Evolutionary conservation across 2,113 vertebrate genomes (phyloP).

Genomic region (Channa argus): DNA sequence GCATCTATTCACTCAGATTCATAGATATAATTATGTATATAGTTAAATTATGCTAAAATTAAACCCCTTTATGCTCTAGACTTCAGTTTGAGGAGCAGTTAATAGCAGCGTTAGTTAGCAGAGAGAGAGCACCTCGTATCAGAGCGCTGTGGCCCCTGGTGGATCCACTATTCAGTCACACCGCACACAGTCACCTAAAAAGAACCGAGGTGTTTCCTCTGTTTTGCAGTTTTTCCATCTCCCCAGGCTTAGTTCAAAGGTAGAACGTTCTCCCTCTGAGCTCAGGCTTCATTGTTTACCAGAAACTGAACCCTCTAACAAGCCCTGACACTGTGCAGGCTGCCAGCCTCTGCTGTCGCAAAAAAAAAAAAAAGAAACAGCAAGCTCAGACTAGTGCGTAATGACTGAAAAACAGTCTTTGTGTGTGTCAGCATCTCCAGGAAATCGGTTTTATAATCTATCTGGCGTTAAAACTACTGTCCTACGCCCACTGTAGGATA

Average conservation of each 20-base stretch:
- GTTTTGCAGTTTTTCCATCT: constrained; percentile 17
- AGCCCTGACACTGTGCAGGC: constrained; percentile 35
- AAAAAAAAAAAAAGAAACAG: background rate
- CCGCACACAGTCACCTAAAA: background rate
- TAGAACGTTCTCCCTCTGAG: constrained; percentile 9
- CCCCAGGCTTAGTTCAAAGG: constrained; percentile 41
- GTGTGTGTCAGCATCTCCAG: constrained; percentile 59
- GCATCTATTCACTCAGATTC: too few relatives aligned
- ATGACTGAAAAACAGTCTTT: constrained; percentile 29
- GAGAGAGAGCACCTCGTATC: constrained; percentile 1
- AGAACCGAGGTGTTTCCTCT: constrained; percentile 42
- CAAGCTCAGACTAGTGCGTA: constrained; percentile 33
- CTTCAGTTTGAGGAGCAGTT: background rate
- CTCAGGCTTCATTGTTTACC: constrained; percentile 42
- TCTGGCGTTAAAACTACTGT: constrained; percentile 32
- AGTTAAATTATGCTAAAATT: background rate
- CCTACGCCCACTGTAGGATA: constrained; percentile 15
- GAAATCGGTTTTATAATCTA: constrained; percentile 58
- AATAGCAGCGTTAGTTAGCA: background rate
- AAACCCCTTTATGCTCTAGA: background rate
- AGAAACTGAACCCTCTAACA: constrained; percentile 37
- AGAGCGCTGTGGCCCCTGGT: background rate
- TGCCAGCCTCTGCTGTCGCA: constrained; percentile 5
- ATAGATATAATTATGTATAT: too few relatives aligned
- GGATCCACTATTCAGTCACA: constrained; percentile 27